Percentiles rank a stretch among this genome's conserved stretches.
phyloP scores from a whole-genome alignment of 2,113 vertebrate species.

The Pavo muticus region DNA sequence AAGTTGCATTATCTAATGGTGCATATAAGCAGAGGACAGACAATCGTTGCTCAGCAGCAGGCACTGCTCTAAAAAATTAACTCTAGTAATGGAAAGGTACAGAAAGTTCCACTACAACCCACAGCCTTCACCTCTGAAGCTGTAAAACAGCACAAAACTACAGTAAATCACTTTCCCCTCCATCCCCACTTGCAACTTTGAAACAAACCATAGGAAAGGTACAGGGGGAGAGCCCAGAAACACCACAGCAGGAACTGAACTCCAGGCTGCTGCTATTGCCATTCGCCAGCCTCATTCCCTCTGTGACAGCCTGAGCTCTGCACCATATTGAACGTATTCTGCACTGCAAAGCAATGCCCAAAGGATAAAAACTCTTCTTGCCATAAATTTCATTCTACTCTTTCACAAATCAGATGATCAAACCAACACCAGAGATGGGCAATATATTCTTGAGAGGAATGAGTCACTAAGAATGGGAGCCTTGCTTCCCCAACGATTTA shows the following conservation, averaged over 20 bases:
- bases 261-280: neutral
- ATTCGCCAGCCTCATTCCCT: neutral
- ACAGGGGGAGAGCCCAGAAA: neutral
- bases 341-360: neutral
- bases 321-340: neutral
- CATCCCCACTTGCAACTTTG: neutral
- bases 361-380: neutral
- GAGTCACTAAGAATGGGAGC: neutral
- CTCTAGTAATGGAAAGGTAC: neutral
- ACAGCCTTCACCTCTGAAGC: neutral
- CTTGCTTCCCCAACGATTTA: neutral
- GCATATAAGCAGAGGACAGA: neutral
- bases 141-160: neutral
- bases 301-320: neutral
- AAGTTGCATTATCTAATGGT: neutral
- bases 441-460: neutral
- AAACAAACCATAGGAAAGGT: neutral
- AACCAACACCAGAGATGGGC: neutral
- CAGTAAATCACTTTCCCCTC: neutral
- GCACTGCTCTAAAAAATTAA: neutral
- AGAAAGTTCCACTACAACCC: neutral
- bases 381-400: neutral
- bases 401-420: neutral
- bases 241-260: neutral
- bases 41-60: neutral